Base-by-base conservation (phyloP, 2,797 vertebrate species). In the Sebastes itinus region DNA sequence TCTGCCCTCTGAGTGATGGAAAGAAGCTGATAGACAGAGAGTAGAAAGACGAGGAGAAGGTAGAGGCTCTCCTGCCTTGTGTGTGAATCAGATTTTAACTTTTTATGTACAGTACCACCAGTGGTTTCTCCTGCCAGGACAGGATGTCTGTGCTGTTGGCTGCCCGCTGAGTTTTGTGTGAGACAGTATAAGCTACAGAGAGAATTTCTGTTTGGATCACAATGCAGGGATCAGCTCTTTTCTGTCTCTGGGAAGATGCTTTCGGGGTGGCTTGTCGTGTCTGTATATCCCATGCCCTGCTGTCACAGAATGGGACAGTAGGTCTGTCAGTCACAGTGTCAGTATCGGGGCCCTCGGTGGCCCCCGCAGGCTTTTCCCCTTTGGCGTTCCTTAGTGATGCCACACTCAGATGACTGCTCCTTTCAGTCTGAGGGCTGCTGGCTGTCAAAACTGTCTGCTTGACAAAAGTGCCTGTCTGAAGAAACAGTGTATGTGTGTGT, bases 271-370 rank as follows among this genome's bases (percentile, higher is more conserved):
- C 80, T 71, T 54, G 8, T 92, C 65, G 16, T 28, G 54, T 56
- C 77, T 80, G 32, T 80, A 20, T 55, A 42, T 79, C 69, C 63
- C 62, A 33, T 64, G 63, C 61, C 49, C 77, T 58, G 78, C 82
- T 80, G 77, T 88, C 84, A 77, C 69, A 63, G 18, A 80, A 42
- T 23, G 8, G 46, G 67, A 67, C 33, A 52, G 65, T 58, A 42
- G 60, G 79, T 87, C 86, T 88, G 88, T 92, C 92, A 90, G 70
- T 90, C 90, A 87, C 59, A 16, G 65, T 82, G 85, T 78, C 79
- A 86, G 82, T 35, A 30, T 77, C 30, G 72, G 58, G 74, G 55
- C 75, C 61, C 75, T 77, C 58, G 7, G 52, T 55, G 68, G 55
- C 69, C 74, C 80, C 82, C 14, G 10, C 46, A 78, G 83, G 78